A percentile compares a stretch with the other conserved stretches of the same genome.
Conservation (phyloP, 2,113 vertebrate genomes). For the Perca flavescens region DNA sequence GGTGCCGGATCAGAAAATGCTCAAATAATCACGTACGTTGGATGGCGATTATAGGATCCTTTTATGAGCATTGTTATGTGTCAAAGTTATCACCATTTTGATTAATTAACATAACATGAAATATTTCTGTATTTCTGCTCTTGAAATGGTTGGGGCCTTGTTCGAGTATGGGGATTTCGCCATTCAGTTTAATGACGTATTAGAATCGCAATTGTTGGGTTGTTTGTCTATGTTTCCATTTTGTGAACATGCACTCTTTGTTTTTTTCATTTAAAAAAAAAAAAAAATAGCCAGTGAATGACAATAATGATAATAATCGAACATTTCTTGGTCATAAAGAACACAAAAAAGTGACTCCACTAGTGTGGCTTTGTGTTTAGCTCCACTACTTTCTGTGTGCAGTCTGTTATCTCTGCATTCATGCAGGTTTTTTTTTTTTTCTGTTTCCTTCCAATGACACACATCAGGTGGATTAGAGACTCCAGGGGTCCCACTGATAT, state of each 20-base stretch:
- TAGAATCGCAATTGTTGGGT: neutral
- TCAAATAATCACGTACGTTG: neutral
- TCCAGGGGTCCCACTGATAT: conserved; percentile 14
- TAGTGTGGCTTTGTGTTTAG: neutral
- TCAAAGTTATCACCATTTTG: neutral
- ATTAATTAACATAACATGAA: neutral
- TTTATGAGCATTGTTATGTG: neutral
- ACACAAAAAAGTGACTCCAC: too few species aligned
- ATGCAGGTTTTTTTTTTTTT: conserved; percentile 21
- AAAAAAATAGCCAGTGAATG: neutral
- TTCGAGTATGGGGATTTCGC: neutral
- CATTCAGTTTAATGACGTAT: neutral
- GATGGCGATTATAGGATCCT: neutral
- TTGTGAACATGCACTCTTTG: too few species aligned
- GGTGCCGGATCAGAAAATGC: neutral
- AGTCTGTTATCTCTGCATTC: conserved; percentile 14
- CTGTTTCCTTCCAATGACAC: conserved; percentile 27
- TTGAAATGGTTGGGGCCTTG: neutral
- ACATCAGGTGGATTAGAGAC: conserved; percentile 29
- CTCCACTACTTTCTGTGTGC: neutral
- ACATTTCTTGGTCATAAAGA: too few species aligned
- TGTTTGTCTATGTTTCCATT: too few species aligned
- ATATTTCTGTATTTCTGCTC: neutral
- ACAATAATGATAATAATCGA: too few species aligned
- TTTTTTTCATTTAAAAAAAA: neutral